These are phyloP conservation scores for Magallana nippona DNA, from an alignment of 2,888 invertebrate species.

Conservation along the genomic window DNA sequence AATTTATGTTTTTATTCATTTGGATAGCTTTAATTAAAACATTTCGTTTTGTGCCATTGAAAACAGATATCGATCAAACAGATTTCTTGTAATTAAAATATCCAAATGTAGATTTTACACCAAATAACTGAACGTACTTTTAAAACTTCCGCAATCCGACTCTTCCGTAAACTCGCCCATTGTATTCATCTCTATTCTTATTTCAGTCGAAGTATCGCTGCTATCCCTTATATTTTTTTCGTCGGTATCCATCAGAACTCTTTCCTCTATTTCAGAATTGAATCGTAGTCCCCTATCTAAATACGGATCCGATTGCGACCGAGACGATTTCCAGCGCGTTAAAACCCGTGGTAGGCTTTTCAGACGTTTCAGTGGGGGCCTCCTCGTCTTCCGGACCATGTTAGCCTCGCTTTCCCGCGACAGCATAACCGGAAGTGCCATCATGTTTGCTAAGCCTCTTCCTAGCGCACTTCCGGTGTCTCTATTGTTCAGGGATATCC, in stretches of 20 bases:
- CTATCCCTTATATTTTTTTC: neutral
- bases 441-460: slow-evolving; percentile 5
- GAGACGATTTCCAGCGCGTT: neutral
- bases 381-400: neutral
- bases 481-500: neutral
- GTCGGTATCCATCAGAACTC: neutral
- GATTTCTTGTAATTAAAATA: no score
- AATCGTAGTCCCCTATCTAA: neutral
- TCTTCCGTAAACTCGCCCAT: neutral
- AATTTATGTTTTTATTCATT: no score
- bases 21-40: no score
- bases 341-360: neutral
- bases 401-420: neutral
- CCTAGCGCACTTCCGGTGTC: neutral
- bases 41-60: no score
- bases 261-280: neutral
- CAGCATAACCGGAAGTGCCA: slow-evolving; percentile 6
- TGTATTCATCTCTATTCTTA: neutral
- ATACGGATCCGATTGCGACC: neutral
- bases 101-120: no score
- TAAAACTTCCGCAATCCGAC: slow-evolving; percentile 15
- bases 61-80: no score
- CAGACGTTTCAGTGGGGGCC: neutral
- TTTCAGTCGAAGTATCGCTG: neutral
- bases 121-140: slow-evolving; percentile 2